Base-by-base conservation (phyloP, 2,797 vertebrate genomes). In the Babyrousa celebensis region DNA sequence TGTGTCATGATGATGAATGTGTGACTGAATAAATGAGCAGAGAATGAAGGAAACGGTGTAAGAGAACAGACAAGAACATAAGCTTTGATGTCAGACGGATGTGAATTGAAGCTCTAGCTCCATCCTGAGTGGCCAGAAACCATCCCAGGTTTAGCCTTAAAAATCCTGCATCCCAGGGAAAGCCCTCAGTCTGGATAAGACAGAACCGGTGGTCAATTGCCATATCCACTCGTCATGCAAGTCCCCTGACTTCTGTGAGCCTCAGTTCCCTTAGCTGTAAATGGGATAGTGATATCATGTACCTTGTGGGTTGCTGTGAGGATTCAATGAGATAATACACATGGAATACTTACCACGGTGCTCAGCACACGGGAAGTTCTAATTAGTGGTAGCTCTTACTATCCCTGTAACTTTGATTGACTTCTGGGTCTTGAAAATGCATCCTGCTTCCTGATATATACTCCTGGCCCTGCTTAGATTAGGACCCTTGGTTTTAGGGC, bases 261-360 rank as follows among this genome's bases (percentile, higher is more conserved):
- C 83, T 85, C 25, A 2, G 75, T 67, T 48, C 62, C 32, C 60
- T 58, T 14, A 6, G 18, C 80, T 94, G 7, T n/a, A 72, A 62
- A 4, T 0, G 58, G n/a, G 32, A 21, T 21, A 32, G 32, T 11
- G 17, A 15, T 48, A 5, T 32, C 9, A n/a, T 2, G 23, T 25
- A 20, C 12, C 23, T 18, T 18, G 0, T 3, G 3, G 18, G 40
- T 17, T 77, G 5, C 29, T 2, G 17, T 3, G 54, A 36, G 63
- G 29, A 29, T 29, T 54, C 32, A 60, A 48, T 12, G 20, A 70
- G 40, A 60, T 63, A 3, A 15, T 11, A n/a, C 0, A 0, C 3
- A 2, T 1, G 5, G 78, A 70, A 6, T 29, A 43, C 5, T 12
- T 10, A 43, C 78, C 70, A 21, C 0, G 0, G 43, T 5, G 15